Evolutionary conservation across 2,797 vertebrate genomes (phyloP), one percentile per base, ranked within the genome.

Genomic region (Malacoctenus gilli): DNA sequence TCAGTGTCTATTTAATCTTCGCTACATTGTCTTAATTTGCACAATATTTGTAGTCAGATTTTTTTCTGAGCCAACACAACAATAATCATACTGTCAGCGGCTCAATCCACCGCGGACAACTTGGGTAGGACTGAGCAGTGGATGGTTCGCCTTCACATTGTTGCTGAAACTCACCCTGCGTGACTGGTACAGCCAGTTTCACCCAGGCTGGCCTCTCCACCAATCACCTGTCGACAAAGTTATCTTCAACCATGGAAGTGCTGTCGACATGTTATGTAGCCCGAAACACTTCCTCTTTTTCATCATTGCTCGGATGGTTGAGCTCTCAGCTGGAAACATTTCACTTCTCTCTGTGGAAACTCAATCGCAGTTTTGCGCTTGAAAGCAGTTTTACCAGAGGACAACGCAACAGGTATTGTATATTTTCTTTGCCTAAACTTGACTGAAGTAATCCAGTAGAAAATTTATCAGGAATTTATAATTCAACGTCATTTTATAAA

Each of bases 131-230:
- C 46, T 35, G 2, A 35, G 2, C 25, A 35, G 14, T 21, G 14
- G 7, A 14, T 34, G 42, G 23, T n/a, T 13, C 19, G 13, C 31
- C 59, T 51, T 79, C 34, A 37, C 58, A 38, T 2, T 43, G 69
- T 71, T 15, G 15, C 56, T 78, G 78, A 79, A 84, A 83, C 85
- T 68, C 47, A 42, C 30, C 87, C 51, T n/a, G 85, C 54, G 52
- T 9, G 56, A 89, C 89, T 67, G 85, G 89, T 83, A 78, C 4
- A 25, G 53, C 82, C 46, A 50, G 87, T 89, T 86, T 84, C 28
- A 52, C 43, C 52, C 47, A 20, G 48, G 56, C 8, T 11, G 19
- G 8, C 52, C 36, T 56, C 46, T 49, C 68, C 60, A 57, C 80
- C 74, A 83, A 71, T 82, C 75, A 43, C 49, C 0, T 28, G 25